Evolutionary conservation across 2,888 invertebrate species (phyloP).

Genomic region (Erannis defoliaria): DNA sequence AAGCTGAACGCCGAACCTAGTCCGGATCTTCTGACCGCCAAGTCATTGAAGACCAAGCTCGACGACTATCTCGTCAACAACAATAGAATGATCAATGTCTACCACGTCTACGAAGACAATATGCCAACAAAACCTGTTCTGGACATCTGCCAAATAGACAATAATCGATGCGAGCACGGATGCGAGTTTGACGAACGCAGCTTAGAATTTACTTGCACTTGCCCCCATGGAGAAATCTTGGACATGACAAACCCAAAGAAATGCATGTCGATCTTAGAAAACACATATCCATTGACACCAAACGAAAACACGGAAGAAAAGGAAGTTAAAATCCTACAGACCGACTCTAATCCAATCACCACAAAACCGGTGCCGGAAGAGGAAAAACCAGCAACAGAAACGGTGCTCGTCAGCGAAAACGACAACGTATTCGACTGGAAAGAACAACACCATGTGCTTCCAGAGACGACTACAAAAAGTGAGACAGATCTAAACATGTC

Average conservation of each 20-base stretch:
- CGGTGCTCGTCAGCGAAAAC: slow-evolving; percentile 46
- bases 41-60: slow-evolving; percentile 78
- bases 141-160: slow-evolving; percentile 89
- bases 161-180: slow-evolving; percentile 88
- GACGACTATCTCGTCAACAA: slow-evolving; percentile 79
- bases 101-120: slow-evolving; percentile 82
- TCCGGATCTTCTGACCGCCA: slow-evolving; percentile 82
- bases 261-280: slow-evolving; percentile 73
- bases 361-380: slow-evolving; percentile 58
- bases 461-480: slow-evolving; percentile 65
- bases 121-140: slow-evolving; percentile 77
- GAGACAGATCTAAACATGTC: slow-evolving; percentile 67
- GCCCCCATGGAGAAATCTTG: slow-evolving; percentile 83
- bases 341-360: slow-evolving; percentile 58
- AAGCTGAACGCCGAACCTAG: slow-evolving; percentile 74
- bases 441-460: slow-evolving; percentile 57
- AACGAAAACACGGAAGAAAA: slow-evolving; percentile 50
- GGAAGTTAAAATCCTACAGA: slow-evolving; percentile 53
- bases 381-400: slow-evolving; percentile 58
- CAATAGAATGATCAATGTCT: slow-evolving; percentile 83
- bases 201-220: slow-evolving; percentile 89
- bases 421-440: slow-evolving; percentile 68
- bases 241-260: slow-evolving; percentile 73
- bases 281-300: slow-evolving; percentile 43
- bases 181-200: slow-evolving; percentile 89